Base-by-base conservation (phyloP, 1,140 invertebrate species). In the Orussus abietinus region DNA sequence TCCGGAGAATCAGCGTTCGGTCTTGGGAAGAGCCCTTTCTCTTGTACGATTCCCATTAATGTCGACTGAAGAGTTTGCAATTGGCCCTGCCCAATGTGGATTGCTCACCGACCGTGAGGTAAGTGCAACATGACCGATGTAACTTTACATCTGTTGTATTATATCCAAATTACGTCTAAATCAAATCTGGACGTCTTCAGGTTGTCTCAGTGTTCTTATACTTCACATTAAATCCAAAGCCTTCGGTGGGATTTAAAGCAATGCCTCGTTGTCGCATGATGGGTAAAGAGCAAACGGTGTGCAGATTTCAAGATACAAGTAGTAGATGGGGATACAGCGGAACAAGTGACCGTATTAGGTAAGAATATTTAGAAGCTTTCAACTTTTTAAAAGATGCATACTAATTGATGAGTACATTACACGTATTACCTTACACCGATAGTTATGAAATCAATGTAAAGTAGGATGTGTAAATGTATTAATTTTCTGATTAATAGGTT, bases 261-360 rank as follows among this genome's bases (percentile, higher is more conserved):
- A 79, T 81, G 25, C 87, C 87, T 0, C 73, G 90, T 10, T 89
- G 86, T 65, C 86, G 84, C 53, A 82, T 92, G 77, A 86, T 84
- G 17, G 88, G 88, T 1, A 89, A 90, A 57, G 89, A 93, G 59
- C 77, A 87, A 51, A 84, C 83, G 9, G 85, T 90, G 4, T 86
- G 79, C 45, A 77, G 90, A 48, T 93, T 92, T 69, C 81, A 84
- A 35, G 81, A 89, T 58, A 86, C 86, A 3, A 88, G 92, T 58
- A 82, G 77, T 34, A 74, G 87, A 49, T 93, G 90, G 90, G 90
- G 90, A 2, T 93, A 93, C 59, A 89, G 82, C 69, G 90, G 90
- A 3, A 88, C 86, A 0, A 86, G 84, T 47, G 90, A 93, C 69
- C 71, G 88, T 54, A 90, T 93, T 36, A 80, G 83, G 83, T 85